These are phyloP conservation scores for Ciconia stormi DNA, from an alignment of 2,113 vertebrate species.

Conservation along the genomic window DNA sequence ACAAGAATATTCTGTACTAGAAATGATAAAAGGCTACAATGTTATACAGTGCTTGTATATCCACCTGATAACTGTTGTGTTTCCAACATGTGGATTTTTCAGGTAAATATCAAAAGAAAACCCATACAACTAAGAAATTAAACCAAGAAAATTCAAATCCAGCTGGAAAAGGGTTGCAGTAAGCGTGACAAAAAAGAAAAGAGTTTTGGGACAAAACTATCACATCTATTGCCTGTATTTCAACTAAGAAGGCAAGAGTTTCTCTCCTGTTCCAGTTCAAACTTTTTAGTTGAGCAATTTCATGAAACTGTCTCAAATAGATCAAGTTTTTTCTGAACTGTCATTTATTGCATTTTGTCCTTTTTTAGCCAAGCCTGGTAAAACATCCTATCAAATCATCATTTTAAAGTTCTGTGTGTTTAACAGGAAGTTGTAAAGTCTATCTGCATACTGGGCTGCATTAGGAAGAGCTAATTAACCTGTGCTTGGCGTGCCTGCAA, in stretches of 20 bases:
- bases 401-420: neutral
- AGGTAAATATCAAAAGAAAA: neutral
- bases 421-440: neutral
- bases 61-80: neutral
- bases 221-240: neutral
- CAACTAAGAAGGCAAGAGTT: neutral
- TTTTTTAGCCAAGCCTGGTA: neutral
- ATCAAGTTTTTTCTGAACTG: neutral
- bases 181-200: neutral
- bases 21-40: neutral
- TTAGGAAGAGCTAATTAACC: neutral
- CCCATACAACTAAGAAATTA: neutral
- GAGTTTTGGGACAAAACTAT: neutral
- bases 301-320: neutral
- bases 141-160: neutral
- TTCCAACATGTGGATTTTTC: neutral
- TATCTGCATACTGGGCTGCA: neutral
- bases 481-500: neutral
- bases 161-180: neutral
- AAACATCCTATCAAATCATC: neutral
- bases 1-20: neutral
- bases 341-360: neutral
- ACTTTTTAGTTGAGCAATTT: neutral
- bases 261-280: neutral
- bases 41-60: neutral